Conservation (phyloP, 1,140 invertebrate genomes). For the Anagrus nilaparvatae region DNA sequence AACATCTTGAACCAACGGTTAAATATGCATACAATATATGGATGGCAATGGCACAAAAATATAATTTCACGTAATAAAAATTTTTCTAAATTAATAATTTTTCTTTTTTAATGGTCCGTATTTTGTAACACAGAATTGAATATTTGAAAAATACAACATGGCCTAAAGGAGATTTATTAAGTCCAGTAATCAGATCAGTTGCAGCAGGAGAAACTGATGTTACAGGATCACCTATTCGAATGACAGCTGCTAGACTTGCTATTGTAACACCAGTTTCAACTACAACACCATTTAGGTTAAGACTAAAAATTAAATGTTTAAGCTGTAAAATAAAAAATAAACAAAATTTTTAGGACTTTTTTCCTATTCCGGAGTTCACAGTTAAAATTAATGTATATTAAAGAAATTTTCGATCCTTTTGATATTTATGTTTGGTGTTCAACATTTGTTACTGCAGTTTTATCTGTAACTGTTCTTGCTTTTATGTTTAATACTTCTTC, state of each 20-base stretch:
- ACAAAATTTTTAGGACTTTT: constrained; percentile 8
- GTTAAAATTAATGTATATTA: background rate
- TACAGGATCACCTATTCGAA: background rate
- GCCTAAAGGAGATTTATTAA: background rate
- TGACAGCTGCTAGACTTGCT: background rate
- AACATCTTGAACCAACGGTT: too few species aligned
- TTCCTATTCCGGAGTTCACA: constrained; percentile 11
- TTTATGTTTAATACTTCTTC: constrained; percentile 2
- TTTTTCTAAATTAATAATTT: too few species aligned
- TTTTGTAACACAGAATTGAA: too few species aligned
- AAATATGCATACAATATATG: too few species aligned
- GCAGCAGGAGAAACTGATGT: background rate
- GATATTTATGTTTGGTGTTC: constrained; percentile 8
- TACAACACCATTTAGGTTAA: background rate
- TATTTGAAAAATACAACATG: too few species aligned
- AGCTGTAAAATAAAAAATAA: too few species aligned
- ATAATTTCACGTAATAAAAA: too few species aligned
- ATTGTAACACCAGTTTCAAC: background rate
- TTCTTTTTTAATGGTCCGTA: too few species aligned
- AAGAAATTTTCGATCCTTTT: constrained; percentile 9
- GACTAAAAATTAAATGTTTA: too few species aligned
- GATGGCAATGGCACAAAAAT: too few species aligned
- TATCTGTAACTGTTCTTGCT: constrained; percentile 5
- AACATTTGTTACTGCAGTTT: background rate
- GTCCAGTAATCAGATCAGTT: background rate